Percentiles rank a stretch among this genome's conserved stretches.
Evolutionary conservation across 2,113 vertebrate genomes (phyloP).

Genomic region (Lamprologus sp.): DNA sequence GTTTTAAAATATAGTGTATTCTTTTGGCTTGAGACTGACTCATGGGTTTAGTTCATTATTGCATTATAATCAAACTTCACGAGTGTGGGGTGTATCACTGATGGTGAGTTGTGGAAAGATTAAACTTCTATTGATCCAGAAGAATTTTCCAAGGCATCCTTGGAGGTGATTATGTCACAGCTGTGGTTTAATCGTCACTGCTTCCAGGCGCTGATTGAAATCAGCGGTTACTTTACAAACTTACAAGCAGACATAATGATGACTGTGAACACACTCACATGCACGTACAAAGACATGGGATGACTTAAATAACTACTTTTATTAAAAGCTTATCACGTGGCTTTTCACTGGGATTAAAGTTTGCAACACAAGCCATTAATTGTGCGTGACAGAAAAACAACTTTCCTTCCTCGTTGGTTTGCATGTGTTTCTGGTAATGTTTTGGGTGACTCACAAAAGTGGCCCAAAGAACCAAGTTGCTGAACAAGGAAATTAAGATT

Average conservation of each 20-base stretch:
- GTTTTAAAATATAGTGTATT: background rate
- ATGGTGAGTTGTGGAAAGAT: slow-evolving; percentile 31
- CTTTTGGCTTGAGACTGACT: background rate
- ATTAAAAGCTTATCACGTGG: background rate
- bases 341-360: background rate
- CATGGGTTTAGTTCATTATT: background rate
- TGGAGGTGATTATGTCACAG: slow-evolving; percentile 22
- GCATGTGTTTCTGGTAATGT: background rate
- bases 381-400: background rate
- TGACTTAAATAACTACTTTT: background rate
- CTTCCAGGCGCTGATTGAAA: slow-evolving; percentile 27
- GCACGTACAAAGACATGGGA: background rate
- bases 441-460: background rate
- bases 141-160: slow-evolving; percentile 20
- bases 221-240: background rate
- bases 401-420: background rate
- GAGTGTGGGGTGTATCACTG: background rate
- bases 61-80: background rate
- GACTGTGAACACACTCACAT: background rate
- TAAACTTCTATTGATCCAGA: slow-evolving; percentile 31
- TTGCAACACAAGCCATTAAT: background rate
- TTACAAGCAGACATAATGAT: background rate
- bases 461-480: background rate
- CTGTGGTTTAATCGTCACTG: slow-evolving; percentile 25
- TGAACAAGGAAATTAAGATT: background rate